Conservation (phyloP, 2,797 vertebrate species). For the Antennarius maculatus region DNA sequence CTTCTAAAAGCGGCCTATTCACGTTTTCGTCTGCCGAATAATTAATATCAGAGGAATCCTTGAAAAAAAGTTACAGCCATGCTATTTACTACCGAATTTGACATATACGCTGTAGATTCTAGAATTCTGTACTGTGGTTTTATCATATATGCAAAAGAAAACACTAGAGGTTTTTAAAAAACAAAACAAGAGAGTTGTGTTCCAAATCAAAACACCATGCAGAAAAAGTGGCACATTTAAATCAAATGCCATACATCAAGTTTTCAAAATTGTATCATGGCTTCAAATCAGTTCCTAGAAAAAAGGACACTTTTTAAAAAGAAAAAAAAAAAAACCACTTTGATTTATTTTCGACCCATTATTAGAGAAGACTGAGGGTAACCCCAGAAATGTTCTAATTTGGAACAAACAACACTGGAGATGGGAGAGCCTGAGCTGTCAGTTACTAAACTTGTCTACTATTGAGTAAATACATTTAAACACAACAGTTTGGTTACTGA, state of each 20-base stretch:
- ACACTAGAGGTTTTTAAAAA: constrained; percentile 57
- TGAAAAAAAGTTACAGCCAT: constrained; percentile 78
- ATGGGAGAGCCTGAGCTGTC: constrained; percentile 48
- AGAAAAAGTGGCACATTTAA: constrained; percentile 82
- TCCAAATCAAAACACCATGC: constrained; percentile 82
- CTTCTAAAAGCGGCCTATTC: constrained; percentile 85
- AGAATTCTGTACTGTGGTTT: constrained; percentile 68
- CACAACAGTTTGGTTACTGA: constrained; percentile 19
- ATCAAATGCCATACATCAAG: constrained; percentile 78
- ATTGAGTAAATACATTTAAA: constrained; percentile 14
- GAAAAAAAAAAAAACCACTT: constrained; percentile 65
- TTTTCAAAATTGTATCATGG: constrained; percentile 81
- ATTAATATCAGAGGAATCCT: constrained; percentile 69
- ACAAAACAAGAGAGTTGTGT: constrained; percentile 62
- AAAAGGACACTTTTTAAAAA: constrained; percentile 86
- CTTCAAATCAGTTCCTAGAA: constrained; percentile 83
- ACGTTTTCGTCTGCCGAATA: constrained; percentile 55
- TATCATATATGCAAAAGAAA: constrained; percentile 68
- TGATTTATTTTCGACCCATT: constrained; percentile 64
- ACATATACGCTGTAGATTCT: constrained; percentile 75
- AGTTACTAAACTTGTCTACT: constrained; percentile 18
- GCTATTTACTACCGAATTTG: constrained; percentile 77
- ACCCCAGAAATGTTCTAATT: constrained; percentile 68
- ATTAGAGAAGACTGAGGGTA: constrained; percentile 42
- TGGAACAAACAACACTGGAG: constrained; percentile 67